Conservation (phyloP, 1,140 invertebrate species). For the Camponotus floridanus region DNA sequence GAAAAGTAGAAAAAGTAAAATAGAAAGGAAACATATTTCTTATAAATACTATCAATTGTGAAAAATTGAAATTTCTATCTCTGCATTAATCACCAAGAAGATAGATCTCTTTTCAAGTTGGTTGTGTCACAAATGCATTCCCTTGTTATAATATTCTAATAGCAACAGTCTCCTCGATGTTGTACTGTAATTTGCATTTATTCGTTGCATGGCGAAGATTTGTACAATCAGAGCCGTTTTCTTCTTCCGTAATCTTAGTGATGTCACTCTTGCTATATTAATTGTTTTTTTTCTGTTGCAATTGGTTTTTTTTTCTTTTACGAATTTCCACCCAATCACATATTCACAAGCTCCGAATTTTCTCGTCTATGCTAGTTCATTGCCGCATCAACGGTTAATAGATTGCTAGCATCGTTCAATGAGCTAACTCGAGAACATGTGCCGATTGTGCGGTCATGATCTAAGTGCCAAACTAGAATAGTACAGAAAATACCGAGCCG, state of each 20-base stretch:
- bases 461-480: conserved; percentile 67
- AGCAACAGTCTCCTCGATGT: conserved; percentile 76
- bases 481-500: conserved; percentile 82
- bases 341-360: conserved; percentile 79
- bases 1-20: neutral
- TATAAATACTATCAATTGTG: neutral
- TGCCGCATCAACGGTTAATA: neutral
- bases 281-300: conserved; percentile 72
- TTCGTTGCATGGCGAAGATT: conserved; percentile 79
- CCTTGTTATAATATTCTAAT: conserved; percentile 69
- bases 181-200: conserved; percentile 78
- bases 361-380: conserved; percentile 74
- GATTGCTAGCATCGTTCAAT: neutral
- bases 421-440: too few relatives aligned
- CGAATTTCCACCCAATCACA: conserved; percentile 79
- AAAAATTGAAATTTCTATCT: neutral
- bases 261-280: conserved; percentile 70
- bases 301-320: conserved; percentile 72
- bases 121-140: conserved; percentile 66
- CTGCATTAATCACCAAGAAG: conserved; percentile 66
- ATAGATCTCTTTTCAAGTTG: conserved; percentile 54
- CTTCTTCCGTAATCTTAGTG: conserved; percentile 62
- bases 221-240: conserved; percentile 65
- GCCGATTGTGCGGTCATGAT: neutral
- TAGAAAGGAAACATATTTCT: neutral